Conservation (phyloP, 2,797 vertebrate species). For the Sebastes baramenuke region DNA sequence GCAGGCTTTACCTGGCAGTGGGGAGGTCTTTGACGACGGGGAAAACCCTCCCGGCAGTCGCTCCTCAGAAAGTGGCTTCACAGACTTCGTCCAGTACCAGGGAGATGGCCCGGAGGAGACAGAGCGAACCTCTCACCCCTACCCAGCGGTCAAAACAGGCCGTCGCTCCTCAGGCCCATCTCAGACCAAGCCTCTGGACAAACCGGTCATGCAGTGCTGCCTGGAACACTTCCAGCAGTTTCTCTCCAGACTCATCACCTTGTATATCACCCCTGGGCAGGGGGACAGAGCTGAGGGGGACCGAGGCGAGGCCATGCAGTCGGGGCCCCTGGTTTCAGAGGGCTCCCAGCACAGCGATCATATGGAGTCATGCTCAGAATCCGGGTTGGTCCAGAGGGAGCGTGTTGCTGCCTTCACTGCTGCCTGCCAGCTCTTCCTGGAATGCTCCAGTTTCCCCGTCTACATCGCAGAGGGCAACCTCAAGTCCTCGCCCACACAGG, state of each 20-base stretch:
- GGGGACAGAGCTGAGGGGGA: constrained; percentile 66
- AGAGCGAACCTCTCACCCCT: constrained; percentile 73
- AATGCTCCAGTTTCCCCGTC: constrained; percentile 98
- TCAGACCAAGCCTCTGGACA: constrained; percentile 86
- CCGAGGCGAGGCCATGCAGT: constrained; percentile 58
- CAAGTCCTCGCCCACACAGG: constrained; percentile 86
- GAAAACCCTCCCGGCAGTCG: constrained; percentile 85
- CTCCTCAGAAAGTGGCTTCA: constrained; percentile 93
- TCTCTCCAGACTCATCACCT: constrained; percentile 90
- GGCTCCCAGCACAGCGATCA: constrained; percentile 71
- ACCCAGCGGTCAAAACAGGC: constrained; percentile 83
- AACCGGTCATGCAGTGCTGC: constrained; percentile 97
- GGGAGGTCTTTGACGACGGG: constrained; percentile 89
- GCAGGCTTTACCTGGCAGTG: constrained; percentile 67
- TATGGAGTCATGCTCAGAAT: constrained; percentile 36
- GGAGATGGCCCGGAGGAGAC: constrained; percentile 85
- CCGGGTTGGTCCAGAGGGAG: constrained; percentile 79
- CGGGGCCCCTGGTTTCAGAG: constrained; percentile 73
- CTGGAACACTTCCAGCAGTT: constrained; percentile 96
- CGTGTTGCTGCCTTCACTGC: constrained; percentile 92
- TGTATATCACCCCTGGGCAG: constrained; percentile 86
- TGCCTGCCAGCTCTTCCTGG: constrained; percentile 96
- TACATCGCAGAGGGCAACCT: constrained; percentile 97
- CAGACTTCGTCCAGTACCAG: constrained; percentile 95
- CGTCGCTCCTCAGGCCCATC: constrained; percentile 69